Evolutionary conservation across 2,113 vertebrate genomes (phyloP), one percentile per base, ranked within the genome.

Genomic region (Hippotragus niger): DNA sequence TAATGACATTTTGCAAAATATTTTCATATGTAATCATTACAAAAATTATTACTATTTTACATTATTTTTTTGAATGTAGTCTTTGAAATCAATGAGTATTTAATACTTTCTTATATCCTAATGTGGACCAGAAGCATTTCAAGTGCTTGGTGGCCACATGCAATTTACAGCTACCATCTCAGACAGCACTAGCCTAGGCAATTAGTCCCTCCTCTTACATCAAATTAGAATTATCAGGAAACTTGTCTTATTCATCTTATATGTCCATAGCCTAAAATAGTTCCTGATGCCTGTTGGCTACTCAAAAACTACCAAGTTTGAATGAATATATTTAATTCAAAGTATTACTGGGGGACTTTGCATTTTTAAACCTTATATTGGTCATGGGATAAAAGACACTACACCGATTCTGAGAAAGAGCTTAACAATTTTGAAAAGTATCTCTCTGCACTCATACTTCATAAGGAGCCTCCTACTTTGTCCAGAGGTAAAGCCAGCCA

Each of bases 291-390:
- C 43, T 83, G 50, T 0, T 55, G 17, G 27, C 6, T 55, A 55
- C 62, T 93, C 67, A 53, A 29, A 55, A 53, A 84, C 85, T 33
- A 58, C 57, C 67, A 25, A 40, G 31, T 93, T 81, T 96, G 50
- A 96, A 84, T 88, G 45, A 93, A 84, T 67, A 23, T 21, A 88
- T 93, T 97, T 80, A 93, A 85, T 87, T 67, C 57, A 88, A 88
- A 86, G 7, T 90, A 89, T 88, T 88, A 55, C 90, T 58, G 13
- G 7, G n/a, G 10, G 1, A 14, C 43, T 91, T 81, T 53, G 47
- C 27, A 60, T 85, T 53, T 96, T 94, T 82, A 92, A 74, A 47
- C 4, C 14, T 6, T 31, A 29, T 6, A 5, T 45, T 76, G n/a
- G 89, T 45, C 60, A 78, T 6, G 87, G 57, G 55, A 50, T 88